Conservation (phyloP, 2,113 vertebrate genomes). For the Ailuropoda melanoleuca region DNA sequence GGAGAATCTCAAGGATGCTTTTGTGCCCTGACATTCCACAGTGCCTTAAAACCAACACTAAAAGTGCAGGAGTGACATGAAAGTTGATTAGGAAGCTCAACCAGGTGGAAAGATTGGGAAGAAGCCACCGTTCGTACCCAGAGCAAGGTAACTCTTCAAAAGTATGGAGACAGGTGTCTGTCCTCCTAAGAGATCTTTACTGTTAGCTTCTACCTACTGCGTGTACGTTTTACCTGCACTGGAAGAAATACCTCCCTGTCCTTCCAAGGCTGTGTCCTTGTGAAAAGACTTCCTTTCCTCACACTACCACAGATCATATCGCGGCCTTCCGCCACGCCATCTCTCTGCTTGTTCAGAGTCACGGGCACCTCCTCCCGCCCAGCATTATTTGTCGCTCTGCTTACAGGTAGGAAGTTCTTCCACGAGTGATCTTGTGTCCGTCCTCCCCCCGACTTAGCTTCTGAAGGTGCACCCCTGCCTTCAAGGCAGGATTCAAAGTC, state of each 20-base stretch:
- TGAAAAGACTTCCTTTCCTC: background rate
- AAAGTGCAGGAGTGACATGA: background rate
- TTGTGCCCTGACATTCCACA: background rate
- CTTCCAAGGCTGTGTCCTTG: background rate
- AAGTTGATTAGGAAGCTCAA: background rate
- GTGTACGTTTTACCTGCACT: background rate
- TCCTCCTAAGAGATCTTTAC: background rate
- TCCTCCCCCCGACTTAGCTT: background rate
- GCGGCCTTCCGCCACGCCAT: background rate
- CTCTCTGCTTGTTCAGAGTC: background rate
- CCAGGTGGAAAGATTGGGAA: background rate
- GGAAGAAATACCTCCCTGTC: background rate
- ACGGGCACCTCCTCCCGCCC: background rate
- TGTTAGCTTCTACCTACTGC: background rate
- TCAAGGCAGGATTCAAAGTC: background rate
- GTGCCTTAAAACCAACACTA: background rate
- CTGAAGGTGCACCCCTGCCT: background rate
- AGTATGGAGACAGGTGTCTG: background rate
- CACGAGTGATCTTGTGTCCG: background rate
- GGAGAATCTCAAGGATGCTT: background rate
- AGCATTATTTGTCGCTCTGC: background rate
- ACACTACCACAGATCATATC: background rate
- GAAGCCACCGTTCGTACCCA: background rate
- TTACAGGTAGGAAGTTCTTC: background rate
- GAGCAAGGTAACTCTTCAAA: background rate